Percentiles rank a stretch among this genome's conserved stretches.
Conservation (phyloP, 2,888 invertebrate species). For the Notodonta dromedarius region DNA sequence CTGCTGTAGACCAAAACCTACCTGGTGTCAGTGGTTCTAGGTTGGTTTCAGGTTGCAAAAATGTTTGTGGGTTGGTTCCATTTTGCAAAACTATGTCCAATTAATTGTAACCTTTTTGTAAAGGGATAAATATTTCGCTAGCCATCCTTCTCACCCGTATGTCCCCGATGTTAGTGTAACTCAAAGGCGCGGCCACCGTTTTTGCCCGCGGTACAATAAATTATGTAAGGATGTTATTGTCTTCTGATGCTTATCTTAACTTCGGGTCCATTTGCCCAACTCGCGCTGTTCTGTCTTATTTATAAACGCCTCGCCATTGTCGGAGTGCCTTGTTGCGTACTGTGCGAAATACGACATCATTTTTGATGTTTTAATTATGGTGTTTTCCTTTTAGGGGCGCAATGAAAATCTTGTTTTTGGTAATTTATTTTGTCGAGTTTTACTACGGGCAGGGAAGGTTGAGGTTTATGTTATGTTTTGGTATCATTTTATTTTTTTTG, state of each 20-base stretch:
- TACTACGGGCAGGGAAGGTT: background rate
- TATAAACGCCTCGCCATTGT: conserved; percentile 51
- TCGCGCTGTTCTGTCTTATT: conserved; percentile 51
- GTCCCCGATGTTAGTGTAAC: conserved; percentile 29
- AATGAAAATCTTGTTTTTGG: conserved; percentile 30
- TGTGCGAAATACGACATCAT: conserved; percentile 32
- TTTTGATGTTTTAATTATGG: conserved; percentile 37
- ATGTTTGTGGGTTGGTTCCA: too few species aligned
- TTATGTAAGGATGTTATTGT: conserved; percentile 74
- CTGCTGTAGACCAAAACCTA: too few species aligned
- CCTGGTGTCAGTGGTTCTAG: too few species aligned
- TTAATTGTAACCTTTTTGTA: too few species aligned
- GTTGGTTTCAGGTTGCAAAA: too few species aligned
- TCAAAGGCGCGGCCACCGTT: conserved; percentile 52
- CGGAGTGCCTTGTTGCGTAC: conserved; percentile 17
- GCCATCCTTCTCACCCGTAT: conserved; percentile 21
- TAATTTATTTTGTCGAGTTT: background rate
- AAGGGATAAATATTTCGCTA: background rate
- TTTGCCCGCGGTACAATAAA: conserved; percentile 73
- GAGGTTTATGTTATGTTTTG: background rate
- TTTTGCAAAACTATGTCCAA: too few species aligned
- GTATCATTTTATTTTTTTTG: background rate
- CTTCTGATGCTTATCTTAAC: conserved; percentile 69
- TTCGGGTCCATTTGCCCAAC: conserved; percentile 55
- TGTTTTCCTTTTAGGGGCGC: conserved; percentile 19